A percentile compares a stretch with the other conserved stretches of the same genome.
phyloP scores from a whole-genome alignment of 1,140 invertebrate species.

The Brachionus koreanus region DNA sequence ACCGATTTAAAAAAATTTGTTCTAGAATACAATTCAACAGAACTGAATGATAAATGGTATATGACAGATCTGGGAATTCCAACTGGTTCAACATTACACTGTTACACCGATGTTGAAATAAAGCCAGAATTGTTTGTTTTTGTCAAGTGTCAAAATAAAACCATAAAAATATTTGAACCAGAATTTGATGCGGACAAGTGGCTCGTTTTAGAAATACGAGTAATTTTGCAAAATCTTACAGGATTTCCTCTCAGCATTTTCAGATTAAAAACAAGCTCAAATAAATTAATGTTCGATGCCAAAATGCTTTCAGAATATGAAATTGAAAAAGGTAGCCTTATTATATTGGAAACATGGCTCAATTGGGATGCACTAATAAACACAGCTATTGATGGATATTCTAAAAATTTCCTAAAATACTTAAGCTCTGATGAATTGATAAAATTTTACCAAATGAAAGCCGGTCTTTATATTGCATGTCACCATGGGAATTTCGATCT shows the following conservation, averaged over 20 bases:
- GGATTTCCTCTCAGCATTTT: slow-evolving; percentile 31
- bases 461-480: slow-evolving; percentile 8
- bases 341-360: slow-evolving; percentile 16
- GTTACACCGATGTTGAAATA: background rate
- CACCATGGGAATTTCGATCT: slow-evolving; percentile 37
- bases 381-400: slow-evolving; percentile 2
- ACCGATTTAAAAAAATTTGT: background rate
- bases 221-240: background rate
- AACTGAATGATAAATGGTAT: background rate
- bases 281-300: background rate
- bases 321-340: background rate
- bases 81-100: background rate
- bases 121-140: background rate
- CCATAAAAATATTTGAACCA: background rate
- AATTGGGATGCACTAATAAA: slow-evolving; percentile 6
- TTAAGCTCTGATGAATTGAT: slow-evolving; percentile 18
- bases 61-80: background rate
- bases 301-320: background rate
- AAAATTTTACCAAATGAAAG: slow-evolving; percentile 18
- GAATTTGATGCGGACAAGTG: background rate
- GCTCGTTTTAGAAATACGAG: background rate
- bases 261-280: background rate
- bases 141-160: background rate
- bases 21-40: background rate
- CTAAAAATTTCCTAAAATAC: background rate